Evolutionary conservation across 2,797 vertebrate species (phyloP).

Genomic region (Darevskia mixta): DNA sequence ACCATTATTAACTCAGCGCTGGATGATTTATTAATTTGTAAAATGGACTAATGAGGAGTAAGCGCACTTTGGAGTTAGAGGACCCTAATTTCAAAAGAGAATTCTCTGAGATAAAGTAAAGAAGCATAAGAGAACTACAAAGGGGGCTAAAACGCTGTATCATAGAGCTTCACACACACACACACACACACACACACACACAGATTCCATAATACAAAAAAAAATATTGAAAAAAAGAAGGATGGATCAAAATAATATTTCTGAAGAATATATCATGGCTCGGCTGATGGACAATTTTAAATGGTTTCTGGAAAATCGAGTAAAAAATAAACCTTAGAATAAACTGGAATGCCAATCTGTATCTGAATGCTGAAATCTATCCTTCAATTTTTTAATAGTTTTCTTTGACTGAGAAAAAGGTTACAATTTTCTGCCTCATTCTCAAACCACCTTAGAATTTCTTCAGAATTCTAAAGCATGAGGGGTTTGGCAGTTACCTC

Average conservation of each 20-base stretch:
- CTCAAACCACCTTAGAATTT: too few relatives aligned
- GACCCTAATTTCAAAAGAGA: not conserved
- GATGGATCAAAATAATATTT: not conserved
- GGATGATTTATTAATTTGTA: conserved; percentile 65
- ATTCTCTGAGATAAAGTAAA: conserved; percentile 50
- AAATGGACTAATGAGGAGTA: conserved; percentile 45
- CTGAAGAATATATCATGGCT: too few relatives aligned
- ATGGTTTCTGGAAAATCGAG: not conserved
- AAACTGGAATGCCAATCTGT: not conserved
- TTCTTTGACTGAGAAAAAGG: too few relatives aligned
- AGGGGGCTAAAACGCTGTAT: conserved; percentile 41
- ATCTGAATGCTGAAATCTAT: not conserved
- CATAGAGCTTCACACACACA: conserved; percentile 33
- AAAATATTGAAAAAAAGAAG: not conserved
- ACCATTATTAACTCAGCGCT: conserved; percentile 39
- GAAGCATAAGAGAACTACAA: conserved; percentile 30
- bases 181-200: too few relatives aligned
- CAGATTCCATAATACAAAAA: conserved; percentile 6
- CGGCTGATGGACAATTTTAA: not conserved
- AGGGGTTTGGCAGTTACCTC: too few relatives aligned
- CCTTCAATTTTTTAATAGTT: too few relatives aligned
- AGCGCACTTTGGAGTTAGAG: conserved; percentile 19
- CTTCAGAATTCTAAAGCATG: too few relatives aligned
- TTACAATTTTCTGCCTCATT: too few relatives aligned
- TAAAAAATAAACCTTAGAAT: not conserved